A percentile compares a stretch with the other conserved stretches of the same genome.
Conservation (phyloP, 1,140 invertebrate genomes). For the Drosophila kurseongensis region DNA sequence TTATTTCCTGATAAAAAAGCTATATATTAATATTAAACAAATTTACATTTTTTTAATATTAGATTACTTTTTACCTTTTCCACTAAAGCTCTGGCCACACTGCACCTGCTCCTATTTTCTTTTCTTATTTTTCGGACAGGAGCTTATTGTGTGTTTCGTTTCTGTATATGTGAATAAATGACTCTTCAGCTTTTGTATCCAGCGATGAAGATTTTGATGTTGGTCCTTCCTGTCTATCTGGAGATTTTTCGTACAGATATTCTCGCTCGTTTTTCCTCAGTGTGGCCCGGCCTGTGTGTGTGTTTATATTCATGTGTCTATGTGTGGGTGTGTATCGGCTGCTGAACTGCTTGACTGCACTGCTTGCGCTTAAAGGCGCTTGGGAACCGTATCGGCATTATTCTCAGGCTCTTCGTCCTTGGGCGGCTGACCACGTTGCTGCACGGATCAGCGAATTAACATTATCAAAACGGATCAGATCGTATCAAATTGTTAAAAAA, state of each 20-base stretch:
- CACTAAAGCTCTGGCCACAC: conserved; percentile 8
- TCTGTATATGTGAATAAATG: conserved; percentile 9
- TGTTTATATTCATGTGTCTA: conserved; percentile 12
- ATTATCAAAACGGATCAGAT: conserved; percentile 18
- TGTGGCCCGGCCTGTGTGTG: conserved; percentile 24
- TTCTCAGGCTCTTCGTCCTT: conserved; percentile 82
- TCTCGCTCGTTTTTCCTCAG: conserved; percentile 14
- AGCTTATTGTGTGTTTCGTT: conserved; percentile 19
- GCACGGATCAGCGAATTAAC: conserved; percentile 34
- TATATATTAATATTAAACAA: background rate
- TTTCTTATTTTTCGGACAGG: conserved; percentile 3
- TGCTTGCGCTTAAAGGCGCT: conserved; percentile 72
- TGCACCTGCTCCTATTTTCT: conserved; percentile 4
- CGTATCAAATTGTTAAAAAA: conserved; percentile 24
- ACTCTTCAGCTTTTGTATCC: conserved; percentile 26
- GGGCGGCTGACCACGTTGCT: conserved; percentile 78
- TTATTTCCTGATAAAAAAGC: background rate
- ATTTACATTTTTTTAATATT: background rate
- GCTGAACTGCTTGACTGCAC: conserved; percentile 53
- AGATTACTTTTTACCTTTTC: conserved; percentile 5
- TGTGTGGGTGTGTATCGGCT: conserved; percentile 50
- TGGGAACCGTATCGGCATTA: conserved; percentile 81
- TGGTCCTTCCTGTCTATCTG: conserved; percentile 41
- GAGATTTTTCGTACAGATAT: conserved; percentile 14
- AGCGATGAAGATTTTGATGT: conserved; percentile 49